Percentiles rank a stretch among this genome's conserved stretches.
These are phyloP conservation scores for Micrasema minimum DNA, from an alignment of 1,140 invertebrate species.

Conservation along the genomic window DNA sequence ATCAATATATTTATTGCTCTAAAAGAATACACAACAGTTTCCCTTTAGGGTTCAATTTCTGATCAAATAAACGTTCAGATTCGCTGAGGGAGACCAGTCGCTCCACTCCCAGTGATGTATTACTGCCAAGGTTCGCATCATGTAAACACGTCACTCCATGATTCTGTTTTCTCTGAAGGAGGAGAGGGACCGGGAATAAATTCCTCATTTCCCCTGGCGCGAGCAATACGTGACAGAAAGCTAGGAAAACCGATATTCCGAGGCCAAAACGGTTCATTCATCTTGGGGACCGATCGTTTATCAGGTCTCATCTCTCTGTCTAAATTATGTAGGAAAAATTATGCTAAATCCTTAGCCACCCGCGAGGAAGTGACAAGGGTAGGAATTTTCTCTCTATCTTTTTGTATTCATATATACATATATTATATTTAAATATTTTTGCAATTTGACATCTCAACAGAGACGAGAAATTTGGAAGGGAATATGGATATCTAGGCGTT, in stretches of 20 bases:
- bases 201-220: not conserved
- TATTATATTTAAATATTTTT: too few relatives aligned
- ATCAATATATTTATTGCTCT: too few relatives aligned
- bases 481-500: too few relatives aligned
- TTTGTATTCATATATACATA: too few relatives aligned
- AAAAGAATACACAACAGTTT: too few relatives aligned
- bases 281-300: slow-evolving; percentile 3
- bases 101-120: not conserved
- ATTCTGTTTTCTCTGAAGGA: not conserved
- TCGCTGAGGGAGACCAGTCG: not conserved
- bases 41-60: not conserved
- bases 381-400: too few relatives aligned
- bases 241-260: not conserved
- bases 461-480: too few relatives aligned
- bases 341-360: not conserved
- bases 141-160: slow-evolving; percentile 3
- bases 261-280: not conserved
- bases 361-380: not conserved
- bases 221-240: too few relatives aligned
- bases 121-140: not conserved
- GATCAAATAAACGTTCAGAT: not conserved
- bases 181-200: too few relatives aligned
- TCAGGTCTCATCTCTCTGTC: not conserved
- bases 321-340: not conserved
- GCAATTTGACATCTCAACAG: too few relatives aligned